A percentile compares a stretch with the other conserved stretches of the same genome.
Evolutionary conservation across 2,888 invertebrate genomes (phyloP).

Genomic region (Tetrapedia diversipes): DNA sequence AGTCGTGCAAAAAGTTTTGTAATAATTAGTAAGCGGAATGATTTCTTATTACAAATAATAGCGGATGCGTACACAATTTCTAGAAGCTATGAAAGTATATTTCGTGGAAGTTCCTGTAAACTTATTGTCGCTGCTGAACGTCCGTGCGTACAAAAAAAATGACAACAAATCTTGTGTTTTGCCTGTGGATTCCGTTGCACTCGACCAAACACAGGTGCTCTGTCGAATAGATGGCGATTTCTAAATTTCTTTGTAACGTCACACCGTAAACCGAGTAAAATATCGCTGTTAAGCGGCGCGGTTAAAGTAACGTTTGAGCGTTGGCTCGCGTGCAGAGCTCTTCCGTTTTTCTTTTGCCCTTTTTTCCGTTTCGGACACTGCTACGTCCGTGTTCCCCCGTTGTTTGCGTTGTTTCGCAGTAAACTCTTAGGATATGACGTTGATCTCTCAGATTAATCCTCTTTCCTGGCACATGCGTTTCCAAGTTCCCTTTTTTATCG

Average conservation of each 20-base stretch:
- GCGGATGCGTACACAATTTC: no score
- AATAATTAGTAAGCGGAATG: no score
- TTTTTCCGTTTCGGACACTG: neutral
- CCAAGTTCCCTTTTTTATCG: no score
- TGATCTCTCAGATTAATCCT: neutral
- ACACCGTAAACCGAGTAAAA: constrained; percentile 20
- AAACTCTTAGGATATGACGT: constrained; percentile 5
- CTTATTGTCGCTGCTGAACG: no score
- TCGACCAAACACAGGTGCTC: neutral
- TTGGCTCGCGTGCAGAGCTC: neutral
- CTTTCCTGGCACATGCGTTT: neutral
- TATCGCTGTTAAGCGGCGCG: constrained; percentile 11
- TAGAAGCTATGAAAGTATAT: no score
- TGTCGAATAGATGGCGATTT: constrained; percentile 3
- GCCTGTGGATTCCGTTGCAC: neutral
- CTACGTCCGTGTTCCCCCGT: neutral
- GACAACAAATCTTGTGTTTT: no score
- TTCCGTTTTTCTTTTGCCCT: neutral
- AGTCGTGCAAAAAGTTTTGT: no score
- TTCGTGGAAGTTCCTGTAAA: no score
- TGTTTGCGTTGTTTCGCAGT: neutral
- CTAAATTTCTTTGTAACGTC: constrained; percentile 1
- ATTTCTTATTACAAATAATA: no score
- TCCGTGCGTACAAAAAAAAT: no score
- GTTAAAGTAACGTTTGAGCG: constrained; percentile 20